Conservation (phyloP, 53 echinoderm and acorn worm species). For the Stichopus horrens region DNA sequence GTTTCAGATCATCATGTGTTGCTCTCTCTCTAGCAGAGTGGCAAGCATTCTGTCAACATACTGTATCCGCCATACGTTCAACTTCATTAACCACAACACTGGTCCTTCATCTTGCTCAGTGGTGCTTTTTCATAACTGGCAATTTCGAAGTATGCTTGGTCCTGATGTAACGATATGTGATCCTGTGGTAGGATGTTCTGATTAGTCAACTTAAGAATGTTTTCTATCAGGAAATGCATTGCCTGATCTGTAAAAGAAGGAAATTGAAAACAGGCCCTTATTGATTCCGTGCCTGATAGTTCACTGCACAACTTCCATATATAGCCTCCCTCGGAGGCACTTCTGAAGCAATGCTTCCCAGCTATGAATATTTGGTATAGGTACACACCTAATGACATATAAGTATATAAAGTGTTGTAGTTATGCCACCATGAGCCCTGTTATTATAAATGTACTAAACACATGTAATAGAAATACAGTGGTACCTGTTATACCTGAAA, state of each 20-base stretch:
- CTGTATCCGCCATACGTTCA: background rate
- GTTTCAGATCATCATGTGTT: background rate
- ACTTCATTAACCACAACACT: constrained; percentile 26
- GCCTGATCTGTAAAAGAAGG: constrained; percentile 67
- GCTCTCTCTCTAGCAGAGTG: background rate
- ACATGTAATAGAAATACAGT: no score
- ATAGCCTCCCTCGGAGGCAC: no score
- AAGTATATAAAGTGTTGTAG: no score
- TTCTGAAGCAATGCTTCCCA: no score
- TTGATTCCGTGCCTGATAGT: no score
- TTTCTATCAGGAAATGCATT: constrained; percentile 86
- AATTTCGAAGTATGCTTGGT: constrained; percentile 77
- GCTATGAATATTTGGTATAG: no score
- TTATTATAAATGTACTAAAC: no score
- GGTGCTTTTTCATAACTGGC: constrained; percentile 58
- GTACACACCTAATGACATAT: no score
- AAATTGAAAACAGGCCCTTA: background rate
- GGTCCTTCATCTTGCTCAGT: constrained; percentile 3
- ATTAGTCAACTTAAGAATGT: constrained; percentile 73
- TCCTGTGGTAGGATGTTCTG: constrained; percentile 75
- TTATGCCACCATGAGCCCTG: no score
- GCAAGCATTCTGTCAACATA: background rate
- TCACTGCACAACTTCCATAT: no score
- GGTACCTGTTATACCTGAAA: no score
- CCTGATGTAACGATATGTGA: constrained; percentile 91